Percentiles rank a stretch among this genome's conserved stretches.
Conservation (phyloP, 2,888 invertebrate genomes). For the Crossocerus cetratus region DNA sequence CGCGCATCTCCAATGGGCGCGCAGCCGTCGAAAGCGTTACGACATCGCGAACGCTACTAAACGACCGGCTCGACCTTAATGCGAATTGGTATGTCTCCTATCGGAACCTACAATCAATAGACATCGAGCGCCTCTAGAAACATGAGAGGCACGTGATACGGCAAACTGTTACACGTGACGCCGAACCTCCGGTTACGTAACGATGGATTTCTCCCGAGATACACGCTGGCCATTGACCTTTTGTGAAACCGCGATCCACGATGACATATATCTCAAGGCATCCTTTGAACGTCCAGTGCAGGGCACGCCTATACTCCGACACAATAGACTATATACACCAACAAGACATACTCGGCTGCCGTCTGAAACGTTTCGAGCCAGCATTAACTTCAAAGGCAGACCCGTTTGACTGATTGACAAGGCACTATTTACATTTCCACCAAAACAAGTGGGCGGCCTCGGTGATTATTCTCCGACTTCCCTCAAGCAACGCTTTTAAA, state of each 20-base stretch:
- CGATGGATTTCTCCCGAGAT: constrained; percentile 43
- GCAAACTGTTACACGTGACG: constrained; percentile 59
- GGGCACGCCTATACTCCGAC: too few relatives aligned
- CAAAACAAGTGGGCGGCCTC: too few relatives aligned
- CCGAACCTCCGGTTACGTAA: constrained; percentile 50
- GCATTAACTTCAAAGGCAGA: too few relatives aligned
- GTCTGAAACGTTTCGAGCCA: too few relatives aligned
- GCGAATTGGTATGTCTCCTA: constrained; percentile 42
- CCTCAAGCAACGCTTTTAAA: too few relatives aligned
- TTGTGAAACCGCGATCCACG: constrained; percentile 36
- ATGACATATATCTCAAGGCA: constrained; percentile 22
- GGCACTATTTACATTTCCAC: too few relatives aligned
- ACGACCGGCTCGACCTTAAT: constrained; percentile 27
- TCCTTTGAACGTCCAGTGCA: constrained; percentile 4
- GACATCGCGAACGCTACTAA: constrained; percentile 20
- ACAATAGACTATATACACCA: too few relatives aligned
- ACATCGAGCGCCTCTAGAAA: constrained; percentile 50
- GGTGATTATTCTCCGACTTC: too few relatives aligned
- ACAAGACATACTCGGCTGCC: too few relatives aligned
- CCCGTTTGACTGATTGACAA: too few relatives aligned
- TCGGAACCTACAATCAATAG: constrained; percentile 61
- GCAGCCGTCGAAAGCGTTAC: neutral
- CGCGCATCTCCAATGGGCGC: neutral
- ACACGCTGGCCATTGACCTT: constrained; percentile 38
- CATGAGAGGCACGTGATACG: constrained; percentile 59